Base-by-base conservation (phyloP, 2,888 invertebrate species). In the Amorpha juglandis region DNA sequence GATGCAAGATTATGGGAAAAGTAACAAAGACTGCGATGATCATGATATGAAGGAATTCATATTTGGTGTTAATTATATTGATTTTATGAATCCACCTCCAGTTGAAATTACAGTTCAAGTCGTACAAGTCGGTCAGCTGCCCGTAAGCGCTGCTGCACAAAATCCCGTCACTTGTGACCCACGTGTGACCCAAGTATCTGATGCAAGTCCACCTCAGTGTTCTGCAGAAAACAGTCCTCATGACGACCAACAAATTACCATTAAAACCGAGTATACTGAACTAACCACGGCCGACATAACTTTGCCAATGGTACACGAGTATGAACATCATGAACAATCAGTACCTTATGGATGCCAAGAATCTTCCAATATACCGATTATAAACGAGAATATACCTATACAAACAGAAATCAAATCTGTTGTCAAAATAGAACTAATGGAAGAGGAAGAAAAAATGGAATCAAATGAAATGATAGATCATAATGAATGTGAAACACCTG, bases 81-180 rank as follows among this genome's bases (percentile, higher is more conserved):
- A 95, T 69, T 94, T 95, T 89, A 93, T 96, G 69, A 89, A 93
- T 50, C 95, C 95, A 0, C 68, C 89, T 76, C 82, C 90, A 78
- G 65, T 78, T 42, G 79, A 87, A 70, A 65, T 78, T 8, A 87
- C 94, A 8, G 94, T 95, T 0, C 94, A 95, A 79, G 94, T 95
- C 1, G 95, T 95, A 0, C 95, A 95, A 78, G 90, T 95, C 1
- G 94, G 93, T 0, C 92, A 93, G 70, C 70, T 91, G 53, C 90
- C 93, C 8, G 91, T 92, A 0, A 93, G 88, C 70, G 87, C 91
- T 47, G 80, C 88, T n/a, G 91, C 91, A 1, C 93, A 92, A 79
- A 93, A 93, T 71, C 90, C 92, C 48, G 84, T 93, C 6, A 90
- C 89, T 11, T 92, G 92, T 70, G 92, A 93, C 70, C 92, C 92